phyloP scores from a whole-genome alignment of 2,888 invertebrate genomes.

The Nephrocerus scutellatus region DNA sequence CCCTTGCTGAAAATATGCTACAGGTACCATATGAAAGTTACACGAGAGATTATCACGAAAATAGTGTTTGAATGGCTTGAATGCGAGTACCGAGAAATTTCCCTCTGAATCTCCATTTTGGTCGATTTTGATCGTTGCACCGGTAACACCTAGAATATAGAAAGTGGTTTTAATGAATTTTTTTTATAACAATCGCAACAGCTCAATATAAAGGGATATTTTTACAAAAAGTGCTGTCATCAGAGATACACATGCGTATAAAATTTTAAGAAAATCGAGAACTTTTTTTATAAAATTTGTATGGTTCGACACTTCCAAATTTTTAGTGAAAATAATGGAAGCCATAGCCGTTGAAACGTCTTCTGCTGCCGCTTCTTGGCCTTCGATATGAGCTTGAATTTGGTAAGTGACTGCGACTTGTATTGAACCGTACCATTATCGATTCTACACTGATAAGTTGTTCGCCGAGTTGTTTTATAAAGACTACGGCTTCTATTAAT shows the following conservation, averaged over 20 bases:
- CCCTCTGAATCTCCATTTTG: conserved; percentile 92
- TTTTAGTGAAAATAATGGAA: too few relatives aligned
- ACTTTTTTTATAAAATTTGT: too few relatives aligned
- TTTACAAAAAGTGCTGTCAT: neutral
- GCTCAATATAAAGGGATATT: neutral
- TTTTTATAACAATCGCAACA: neutral
- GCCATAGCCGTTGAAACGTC: too few relatives aligned
- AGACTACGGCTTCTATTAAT: too few relatives aligned
- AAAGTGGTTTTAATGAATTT: conserved; percentile 2
- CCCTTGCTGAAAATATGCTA: conserved; percentile 73
- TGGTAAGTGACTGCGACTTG: too few relatives aligned
- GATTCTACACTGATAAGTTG: too few relatives aligned
- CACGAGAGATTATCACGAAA: conserved; percentile 58
- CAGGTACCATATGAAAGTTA: conserved; percentile 71
- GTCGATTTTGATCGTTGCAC: conserved; percentile 87
- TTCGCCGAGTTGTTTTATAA: too few relatives aligned
- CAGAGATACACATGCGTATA: neutral
- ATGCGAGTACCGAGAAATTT: conserved; percentile 89
- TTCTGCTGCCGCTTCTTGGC: too few relatives aligned
- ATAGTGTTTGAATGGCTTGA: conserved; percentile 53
- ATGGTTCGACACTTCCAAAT: too few relatives aligned
- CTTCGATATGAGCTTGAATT: too few relatives aligned
- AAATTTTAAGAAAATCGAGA: too few relatives aligned
- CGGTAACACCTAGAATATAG: conserved; percentile 72
- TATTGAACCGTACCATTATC: too few relatives aligned